Base-by-base conservation (phyloP, 1,140 invertebrate species). In the Drosophila littoralis region DNA sequence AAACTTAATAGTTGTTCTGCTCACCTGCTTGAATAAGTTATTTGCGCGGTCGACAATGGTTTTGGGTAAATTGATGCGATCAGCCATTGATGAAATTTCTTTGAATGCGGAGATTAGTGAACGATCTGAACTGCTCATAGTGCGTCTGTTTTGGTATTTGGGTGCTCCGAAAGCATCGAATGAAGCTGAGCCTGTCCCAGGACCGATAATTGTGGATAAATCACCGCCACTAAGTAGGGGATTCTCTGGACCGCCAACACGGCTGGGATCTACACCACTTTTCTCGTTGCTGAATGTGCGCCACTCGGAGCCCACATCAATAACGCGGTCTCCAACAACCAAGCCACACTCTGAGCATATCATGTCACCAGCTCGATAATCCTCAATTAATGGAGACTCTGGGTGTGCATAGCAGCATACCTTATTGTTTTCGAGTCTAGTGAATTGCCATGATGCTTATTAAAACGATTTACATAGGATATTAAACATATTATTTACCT, bases 281-380 rank as follows among this genome's bases (percentile, higher is more conserved):
- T 99, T 99, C 91, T 99, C 99, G 94, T 99, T 99, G 82, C 97
- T 99, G 93, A 99, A 99, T 57, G 99, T 99, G 93, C 99, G 95
- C 99, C 99, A 99, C 93, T 99, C 99, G n/a, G 98, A 99, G n/a
- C 99, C 98, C n/a, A 99, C 99, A 94, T 99, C 99, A 78, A 99
- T 98, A 0, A 99, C 98, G 92, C 98, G 96, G 93, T 99, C 99
- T 32, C 99, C 99, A 36, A 99, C 99, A 50, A 99, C 99, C 51
- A 99, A 94, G 15, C 99, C 99, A 94, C 99, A 99, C 94, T 99
- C 98, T 28, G 98, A 97, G 93, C 99, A 99, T 90, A 99, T 99
- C 94, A 99, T 97, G 93, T 99, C 99, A 15, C 99, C 99, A 77
- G 99, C 99, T 91, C 98, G 94, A 92, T 99, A 99, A 93, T 99